A percentile compares a stretch with the other conserved stretches of the same genome.
phyloP scores from a whole-genome alignment of 2,113 vertebrate species.

The Leuciscus idus region DNA sequence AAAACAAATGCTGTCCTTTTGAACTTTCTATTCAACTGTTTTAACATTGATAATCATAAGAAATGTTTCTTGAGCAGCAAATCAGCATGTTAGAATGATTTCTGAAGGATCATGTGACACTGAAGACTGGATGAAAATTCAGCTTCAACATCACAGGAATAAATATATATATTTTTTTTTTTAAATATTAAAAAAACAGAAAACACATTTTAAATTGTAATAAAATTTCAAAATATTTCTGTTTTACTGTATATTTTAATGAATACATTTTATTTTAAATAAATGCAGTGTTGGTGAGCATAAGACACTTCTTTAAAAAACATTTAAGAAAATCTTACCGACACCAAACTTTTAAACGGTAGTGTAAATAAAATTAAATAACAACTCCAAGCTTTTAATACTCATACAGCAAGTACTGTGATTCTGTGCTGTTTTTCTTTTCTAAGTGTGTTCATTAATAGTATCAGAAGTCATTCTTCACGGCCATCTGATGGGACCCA shows the following conservation, averaged over 20 bases:
- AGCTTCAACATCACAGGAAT: no score
- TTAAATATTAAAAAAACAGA: not conserved
- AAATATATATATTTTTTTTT: no score
- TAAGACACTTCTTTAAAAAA: no score
- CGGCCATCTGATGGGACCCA: constrained; percentile 37
- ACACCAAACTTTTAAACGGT: not conserved
- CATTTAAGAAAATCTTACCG: no score
- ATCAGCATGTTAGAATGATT: not conserved
- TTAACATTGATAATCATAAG: not conserved
- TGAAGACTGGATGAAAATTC: not conserved
- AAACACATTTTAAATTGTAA: not conserved
- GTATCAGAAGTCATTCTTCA: constrained; percentile 25
- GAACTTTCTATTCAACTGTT: not conserved
- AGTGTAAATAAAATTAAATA: not conserved
- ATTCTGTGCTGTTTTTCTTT: not conserved
- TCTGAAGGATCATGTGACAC: not conserved
- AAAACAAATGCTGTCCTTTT: no score
- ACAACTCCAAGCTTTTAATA: not conserved
- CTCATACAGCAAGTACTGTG: not conserved
- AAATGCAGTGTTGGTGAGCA: no score
- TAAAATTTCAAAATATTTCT: not conserved
- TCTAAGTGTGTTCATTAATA: constrained; percentile 41
- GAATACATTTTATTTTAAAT: no score
- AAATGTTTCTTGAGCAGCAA: not conserved
- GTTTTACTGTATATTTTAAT: no score